These are phyloP conservation scores for Arctocebus calabarensis DNA, from an alignment of 2,797 vertebrate species.

Conservation along the genomic window DNA sequence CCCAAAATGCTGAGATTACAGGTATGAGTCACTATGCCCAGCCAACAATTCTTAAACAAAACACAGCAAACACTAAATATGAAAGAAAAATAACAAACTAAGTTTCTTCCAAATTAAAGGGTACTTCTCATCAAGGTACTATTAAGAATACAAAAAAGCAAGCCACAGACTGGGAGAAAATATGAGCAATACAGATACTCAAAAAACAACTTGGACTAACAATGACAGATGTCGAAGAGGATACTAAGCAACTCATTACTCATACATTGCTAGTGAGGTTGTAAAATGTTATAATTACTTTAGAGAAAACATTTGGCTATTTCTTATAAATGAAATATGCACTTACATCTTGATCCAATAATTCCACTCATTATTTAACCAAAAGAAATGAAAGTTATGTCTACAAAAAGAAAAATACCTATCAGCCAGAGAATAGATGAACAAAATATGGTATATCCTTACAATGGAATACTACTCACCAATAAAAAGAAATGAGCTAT, in stretches of 20 bases:
- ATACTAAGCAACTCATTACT: background rate
- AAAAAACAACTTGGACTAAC: background rate
- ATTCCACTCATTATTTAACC: conserved; percentile 25
- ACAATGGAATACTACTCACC: background rate
- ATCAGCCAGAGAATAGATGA: background rate
- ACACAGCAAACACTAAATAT: background rate
- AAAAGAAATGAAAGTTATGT: background rate
- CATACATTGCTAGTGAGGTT: background rate
- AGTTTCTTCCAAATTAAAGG: conserved; percentile 32
- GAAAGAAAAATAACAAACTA: conserved; percentile 14
- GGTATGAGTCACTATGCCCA: background rate
- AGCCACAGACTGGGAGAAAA: background rate
- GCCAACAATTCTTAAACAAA: conserved; percentile 13
- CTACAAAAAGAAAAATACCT: conserved; percentile 50
- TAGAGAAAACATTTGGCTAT: background rate
- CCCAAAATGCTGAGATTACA: background rate
- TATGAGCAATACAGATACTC: background rate
- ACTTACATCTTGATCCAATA: background rate
- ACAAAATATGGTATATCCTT: background rate
- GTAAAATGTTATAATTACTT: background rate
- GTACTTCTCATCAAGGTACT: background rate
- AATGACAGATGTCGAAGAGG: background rate
- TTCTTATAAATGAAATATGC: conserved; percentile 25
- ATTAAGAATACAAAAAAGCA: background rate
- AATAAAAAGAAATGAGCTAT: conserved; percentile 50